Percentiles rank a stretch among this genome's conserved stretches.
These are phyloP conservation scores for Helogale parvula DNA, from an alignment of 2,113 vertebrate species.

Conservation along the genomic window DNA sequence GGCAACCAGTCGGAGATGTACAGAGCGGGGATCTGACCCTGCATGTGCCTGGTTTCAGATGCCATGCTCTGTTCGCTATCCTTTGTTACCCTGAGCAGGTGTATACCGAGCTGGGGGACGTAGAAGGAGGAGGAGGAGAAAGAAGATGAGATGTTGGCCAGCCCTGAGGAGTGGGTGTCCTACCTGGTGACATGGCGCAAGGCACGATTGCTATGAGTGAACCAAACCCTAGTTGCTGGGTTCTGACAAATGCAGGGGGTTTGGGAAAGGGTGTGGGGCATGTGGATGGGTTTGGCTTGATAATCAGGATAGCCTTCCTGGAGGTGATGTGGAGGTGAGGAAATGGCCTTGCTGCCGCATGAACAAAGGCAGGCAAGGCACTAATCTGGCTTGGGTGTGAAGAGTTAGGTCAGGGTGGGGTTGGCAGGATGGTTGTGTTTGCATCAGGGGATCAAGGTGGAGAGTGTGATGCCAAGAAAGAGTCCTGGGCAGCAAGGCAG, in stretches of 20 bases:
- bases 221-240: background rate
- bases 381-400: background rate
- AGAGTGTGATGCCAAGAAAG: background rate
- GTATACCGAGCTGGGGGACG: background rate
- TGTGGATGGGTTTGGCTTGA: background rate
- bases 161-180: background rate
- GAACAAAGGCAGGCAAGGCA: background rate
- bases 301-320: slow-evolving; percentile 43
- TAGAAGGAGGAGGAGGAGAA: background rate
- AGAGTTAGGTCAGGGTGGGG: background rate
- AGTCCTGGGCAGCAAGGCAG: background rate
- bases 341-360: background rate
- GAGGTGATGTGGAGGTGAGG: background rate
- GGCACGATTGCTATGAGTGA: background rate
- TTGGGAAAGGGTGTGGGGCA: background rate
- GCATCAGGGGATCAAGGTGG: background rate
- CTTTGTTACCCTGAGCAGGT: background rate
- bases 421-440: background rate
- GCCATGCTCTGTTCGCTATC: background rate
- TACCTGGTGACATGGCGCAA: background rate
- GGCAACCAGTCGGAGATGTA: background rate
- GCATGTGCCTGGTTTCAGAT: background rate
- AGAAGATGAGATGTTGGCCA: background rate
- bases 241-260: background rate
- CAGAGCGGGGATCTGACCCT: background rate